A percentile compares a stretch with the other conserved stretches of the same genome.
phyloP scores from a whole-genome alignment of 2,888 invertebrate genomes.

The Drosophila villosipedis region DNA sequence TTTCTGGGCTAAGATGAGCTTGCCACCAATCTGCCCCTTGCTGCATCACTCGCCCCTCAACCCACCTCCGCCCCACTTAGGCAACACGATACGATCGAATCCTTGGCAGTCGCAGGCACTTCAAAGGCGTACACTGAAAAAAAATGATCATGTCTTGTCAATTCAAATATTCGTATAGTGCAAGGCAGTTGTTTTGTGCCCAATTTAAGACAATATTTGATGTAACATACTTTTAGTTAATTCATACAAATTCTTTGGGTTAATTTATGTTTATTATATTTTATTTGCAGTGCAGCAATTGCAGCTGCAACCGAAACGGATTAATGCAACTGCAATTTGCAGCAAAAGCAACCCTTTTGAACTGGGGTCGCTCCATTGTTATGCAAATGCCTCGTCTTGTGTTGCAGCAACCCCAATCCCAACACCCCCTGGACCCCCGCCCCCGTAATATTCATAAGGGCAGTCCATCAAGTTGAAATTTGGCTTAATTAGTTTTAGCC shows the following conservation, averaged over 20 bases:
- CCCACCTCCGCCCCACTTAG: not conserved
- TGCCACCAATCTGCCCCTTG: slow-evolving; percentile 4
- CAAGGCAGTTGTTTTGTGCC: not conserved
- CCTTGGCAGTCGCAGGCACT: slow-evolving; percentile 35
- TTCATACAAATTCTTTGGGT: not conserved
- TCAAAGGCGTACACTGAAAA: slow-evolving; percentile 8
- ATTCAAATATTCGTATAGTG: not conserved
- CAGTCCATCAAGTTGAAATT: slow-evolving; percentile 43
- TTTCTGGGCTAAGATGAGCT: slow-evolving; percentile 42
- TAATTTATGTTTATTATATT: not conserved
- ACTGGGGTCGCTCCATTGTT: slow-evolving; percentile 24
- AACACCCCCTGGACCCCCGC: not conserved
- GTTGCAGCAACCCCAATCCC: slow-evolving; percentile 15
- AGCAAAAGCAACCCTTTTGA: slow-evolving; percentile 19
- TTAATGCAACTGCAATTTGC: slow-evolving; percentile 43
- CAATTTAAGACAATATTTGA: not conserved
- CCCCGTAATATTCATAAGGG: slow-evolving; percentile 1
- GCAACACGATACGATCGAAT: slow-evolving; percentile 23
- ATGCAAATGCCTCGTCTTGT: slow-evolving; percentile 41
- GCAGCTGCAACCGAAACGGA: slow-evolving; percentile 30
- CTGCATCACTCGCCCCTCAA: not conserved
- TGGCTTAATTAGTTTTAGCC: slow-evolving; percentile 54
- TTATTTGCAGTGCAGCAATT: slow-evolving; percentile 2
- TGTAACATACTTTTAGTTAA: not conserved
- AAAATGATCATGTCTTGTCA: not conserved